These are phyloP conservation scores for Cephalotes varians DNA, from an alignment of 2,888 invertebrate genomes.

Conservation along the genomic window DNA sequence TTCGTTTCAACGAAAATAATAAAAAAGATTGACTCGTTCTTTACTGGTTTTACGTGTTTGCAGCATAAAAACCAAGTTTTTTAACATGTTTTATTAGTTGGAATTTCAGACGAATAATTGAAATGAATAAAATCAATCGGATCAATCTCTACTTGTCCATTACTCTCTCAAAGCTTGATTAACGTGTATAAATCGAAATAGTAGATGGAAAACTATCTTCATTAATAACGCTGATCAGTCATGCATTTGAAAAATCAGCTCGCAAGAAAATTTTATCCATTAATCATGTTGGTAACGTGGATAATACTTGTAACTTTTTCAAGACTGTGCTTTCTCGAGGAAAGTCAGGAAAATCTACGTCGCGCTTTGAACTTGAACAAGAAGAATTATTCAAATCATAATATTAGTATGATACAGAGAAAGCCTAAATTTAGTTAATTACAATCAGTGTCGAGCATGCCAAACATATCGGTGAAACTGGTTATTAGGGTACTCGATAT, in stretches of 20 bases:
- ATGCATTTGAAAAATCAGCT: constrained; percentile 59
- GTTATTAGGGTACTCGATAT: constrained; percentile 19
- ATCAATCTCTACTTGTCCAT: constrained; percentile 4
- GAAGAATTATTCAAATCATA: not conserved
- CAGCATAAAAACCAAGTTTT: not conserved
- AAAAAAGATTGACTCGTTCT: not conserved
- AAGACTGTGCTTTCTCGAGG: constrained; percentile 45
- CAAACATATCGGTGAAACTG: not conserved
- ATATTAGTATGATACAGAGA: not conserved
- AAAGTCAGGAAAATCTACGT: not conserved
- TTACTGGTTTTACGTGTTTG: not conserved
- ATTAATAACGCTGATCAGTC: constrained; percentile 61
- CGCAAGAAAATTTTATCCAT: constrained; percentile 62
- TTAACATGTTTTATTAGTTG: not conserved
- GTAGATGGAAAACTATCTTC: constrained; percentile 49
- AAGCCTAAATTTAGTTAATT: constrained; percentile 20
- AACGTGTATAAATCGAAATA: not conserved
- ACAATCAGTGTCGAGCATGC: not conserved
- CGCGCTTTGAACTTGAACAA: not conserved
- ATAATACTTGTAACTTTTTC: constrained; percentile 4
- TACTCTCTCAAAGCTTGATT: not conserved
- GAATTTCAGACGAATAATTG: not conserved
- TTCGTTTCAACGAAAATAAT: not conserved
- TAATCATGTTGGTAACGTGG: constrained; percentile 32
- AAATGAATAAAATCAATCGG: not conserved